Base-by-base conservation (phyloP, 2,888 invertebrate genomes). In the Drosophila infuscata region DNA sequence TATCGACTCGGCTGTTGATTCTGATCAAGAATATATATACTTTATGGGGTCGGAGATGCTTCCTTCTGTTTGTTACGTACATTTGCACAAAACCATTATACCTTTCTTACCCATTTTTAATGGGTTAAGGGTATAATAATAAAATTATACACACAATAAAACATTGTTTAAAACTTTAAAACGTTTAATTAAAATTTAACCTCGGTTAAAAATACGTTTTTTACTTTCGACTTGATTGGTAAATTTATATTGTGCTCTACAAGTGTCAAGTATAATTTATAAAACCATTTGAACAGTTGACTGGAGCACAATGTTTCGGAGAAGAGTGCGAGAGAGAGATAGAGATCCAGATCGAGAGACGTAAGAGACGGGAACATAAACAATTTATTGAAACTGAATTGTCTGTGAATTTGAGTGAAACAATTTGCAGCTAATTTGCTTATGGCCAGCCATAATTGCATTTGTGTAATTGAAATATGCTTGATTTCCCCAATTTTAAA, bases 401-500 rank as follows among this genome's bases (percentile, higher is more conserved):
- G 65, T 53, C 63, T 58, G 58, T 51, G 69, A 73, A 67, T 66
- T 70, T 41, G 66, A 56, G 48, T 48, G 35, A 54, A 65, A 74
- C 46, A 77, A 82, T 78, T 73, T 76, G 61, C 25, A 66, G 72
- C 67, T 70, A 66, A 76, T 81, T 82, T 69, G 49, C 71, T 82
- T 79, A 70, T 49, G 73, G 67, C 65, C 43, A 51, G 43, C 52
- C 54, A 56, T 69, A 72, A 80, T 75, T 79, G 67, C 43, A 63
- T 63, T 70, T 68, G 67, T 43, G 54, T 60, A 35, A n/a, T 43
- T 59, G 29, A 69, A 61, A 68, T 61, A 30, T 48, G 57, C 35
- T 53, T 41, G 11, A 41, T 33, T 59, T 46, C 15, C 15, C n/a
- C 30, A 35, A 61, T 17, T 15, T 29, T 3, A 17, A 36, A 35